These are phyloP conservation scores for Todus mexicanus DNA, from an alignment of 2,797 vertebrate genomes.

Conservation along the genomic window DNA sequence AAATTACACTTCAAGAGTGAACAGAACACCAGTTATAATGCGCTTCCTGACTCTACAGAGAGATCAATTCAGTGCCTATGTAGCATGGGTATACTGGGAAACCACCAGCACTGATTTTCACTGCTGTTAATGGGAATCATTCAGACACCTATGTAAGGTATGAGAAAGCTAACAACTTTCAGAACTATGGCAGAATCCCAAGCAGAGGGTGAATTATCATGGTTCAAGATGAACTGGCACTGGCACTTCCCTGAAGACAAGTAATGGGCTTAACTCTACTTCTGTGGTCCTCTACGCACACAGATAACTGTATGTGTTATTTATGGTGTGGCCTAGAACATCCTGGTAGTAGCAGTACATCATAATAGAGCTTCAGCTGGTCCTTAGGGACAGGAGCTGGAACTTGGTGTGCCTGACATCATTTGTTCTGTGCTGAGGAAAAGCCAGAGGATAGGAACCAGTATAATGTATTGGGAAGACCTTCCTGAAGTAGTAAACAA, in stretches of 20 bases:
- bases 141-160: background rate
- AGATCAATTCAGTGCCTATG: background rate
- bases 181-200: background rate
- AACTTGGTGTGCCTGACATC: slow-evolving; percentile 21
- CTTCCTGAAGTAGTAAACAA: slow-evolving; percentile 37
- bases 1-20: background rate
- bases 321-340: background rate
- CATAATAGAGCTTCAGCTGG: background rate
- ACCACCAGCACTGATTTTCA: background rate
- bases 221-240: background rate
- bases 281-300: background rate
- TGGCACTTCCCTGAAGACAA: background rate
- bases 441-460: background rate
- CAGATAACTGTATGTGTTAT: background rate
- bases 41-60: background rate
- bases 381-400: slow-evolving; percentile 1
- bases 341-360: background rate
- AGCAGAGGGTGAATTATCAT: background rate
- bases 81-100: background rate
- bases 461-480: background rate
- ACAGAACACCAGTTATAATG: background rate
- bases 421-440: background rate
- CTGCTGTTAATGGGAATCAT: background rate
- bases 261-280: background rate
- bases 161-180: background rate